Evolutionary conservation across 1,140 invertebrate species (phyloP), one percentile per base, ranked within the genome.

Genomic region (Panagrolaimus sp.): DNA sequence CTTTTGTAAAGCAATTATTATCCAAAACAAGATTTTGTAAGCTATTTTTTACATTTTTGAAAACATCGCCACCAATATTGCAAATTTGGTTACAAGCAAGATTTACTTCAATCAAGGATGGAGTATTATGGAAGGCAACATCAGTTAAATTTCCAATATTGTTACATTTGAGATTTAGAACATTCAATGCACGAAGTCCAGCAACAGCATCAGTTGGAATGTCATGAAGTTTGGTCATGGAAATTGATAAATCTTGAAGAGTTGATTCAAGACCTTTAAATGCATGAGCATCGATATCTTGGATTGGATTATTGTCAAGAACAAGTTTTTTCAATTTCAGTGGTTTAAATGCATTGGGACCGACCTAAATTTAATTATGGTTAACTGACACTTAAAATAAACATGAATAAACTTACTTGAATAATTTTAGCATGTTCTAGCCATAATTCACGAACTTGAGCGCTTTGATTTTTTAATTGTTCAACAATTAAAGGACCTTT

Each of bases 11-110:
- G 46, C 80, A 80, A 52, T 82, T 82, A 63, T 80, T 78, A 63
- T 82, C 82, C 17, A 82, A 64, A 69, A 81, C 81, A 44, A 82
- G 64, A 64, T 78, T 83, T 66, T 82, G 80, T 24, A 82, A 45
- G 24, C 55, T 81, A 6, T 32, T 32, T 63, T 77, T 78, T 32
- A 82, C 70, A 9, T 77, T 70, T 14, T 71, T 65, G 65, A 82
- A 82, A 15, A 78, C 80, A 32, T 69, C 58, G 10, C 58, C 74
- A 21, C 43, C 52, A 44, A 82, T 76, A 10, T 72, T 65, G 26
- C 79, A 83, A 55, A 82, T 82, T 76, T 81, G 76, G 38, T 82
- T 82, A 71, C 80, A 83, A 15, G 76, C 76, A 63, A 82, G 68
- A 62, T 82, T 81, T 43, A 82, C 52, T 73, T 82, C 80, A 45